Evolutionary conservation across 2,888 invertebrate species (phyloP).

Genomic region (Aleiodes testaceus): DNA sequence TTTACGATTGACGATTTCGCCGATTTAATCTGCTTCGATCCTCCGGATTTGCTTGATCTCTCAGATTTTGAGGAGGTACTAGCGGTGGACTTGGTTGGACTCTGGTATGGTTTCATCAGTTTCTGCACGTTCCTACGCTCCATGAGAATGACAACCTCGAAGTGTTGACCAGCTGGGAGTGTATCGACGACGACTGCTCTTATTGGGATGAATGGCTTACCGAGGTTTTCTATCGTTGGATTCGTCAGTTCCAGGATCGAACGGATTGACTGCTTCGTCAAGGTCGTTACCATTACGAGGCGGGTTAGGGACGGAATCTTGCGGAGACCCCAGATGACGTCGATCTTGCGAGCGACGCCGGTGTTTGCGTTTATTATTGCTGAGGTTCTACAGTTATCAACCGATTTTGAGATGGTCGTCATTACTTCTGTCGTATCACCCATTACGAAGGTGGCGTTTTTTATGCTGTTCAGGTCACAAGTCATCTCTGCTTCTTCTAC

Average conservation of each 20-base stretch:
- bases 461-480: conserved; percentile 67
- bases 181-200: conserved; percentile 68
- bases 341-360: conserved; percentile 66
- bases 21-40: not conserved
- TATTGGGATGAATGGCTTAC: conserved; percentile 67
- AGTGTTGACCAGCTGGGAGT: conserved; percentile 65
- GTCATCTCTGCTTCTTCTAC: conserved; percentile 70
- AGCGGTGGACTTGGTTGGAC: not conserved
- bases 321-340: conserved; percentile 66
- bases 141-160: conserved; percentile 69
- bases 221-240: conserved; percentile 60
- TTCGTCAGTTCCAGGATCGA: conserved; percentile 68
- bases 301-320: conserved; percentile 64
- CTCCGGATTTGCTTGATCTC: not conserved
- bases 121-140: conserved; percentile 65
- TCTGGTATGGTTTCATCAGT: conserved; percentile 47
- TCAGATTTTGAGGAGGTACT: not conserved
- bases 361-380: conserved; percentile 68
- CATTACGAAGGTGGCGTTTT: conserved; percentile 68
- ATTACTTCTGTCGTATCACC: conserved; percentile 65
- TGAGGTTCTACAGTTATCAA: conserved; percentile 60
- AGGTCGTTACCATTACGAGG: conserved; percentile 68
- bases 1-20: not conserved
- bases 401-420: conserved; percentile 58
- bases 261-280: conserved; percentile 70